Evolutionary conservation across 2,888 invertebrate species (phyloP), one percentile per base, ranked within the genome.

Genomic region (Drosophila quinaria): DNA sequence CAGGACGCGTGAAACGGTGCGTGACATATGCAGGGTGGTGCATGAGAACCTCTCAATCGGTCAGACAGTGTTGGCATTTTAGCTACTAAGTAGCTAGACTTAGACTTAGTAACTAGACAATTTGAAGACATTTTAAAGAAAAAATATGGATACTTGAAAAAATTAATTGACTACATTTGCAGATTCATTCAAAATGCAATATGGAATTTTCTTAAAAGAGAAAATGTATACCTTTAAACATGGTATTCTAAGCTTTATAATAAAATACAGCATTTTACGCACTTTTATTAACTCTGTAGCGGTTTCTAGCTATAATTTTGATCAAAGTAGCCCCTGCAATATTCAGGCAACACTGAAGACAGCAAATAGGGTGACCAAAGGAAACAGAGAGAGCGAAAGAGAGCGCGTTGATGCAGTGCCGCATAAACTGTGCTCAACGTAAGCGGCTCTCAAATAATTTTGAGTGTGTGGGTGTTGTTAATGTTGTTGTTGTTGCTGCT

Each of bases 1-100:
- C 66, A 84, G 89, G 89, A 83, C 70, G 9, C 51, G 68, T 55
- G 39, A 70, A 68, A 47, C 70, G 29, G 65, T 66, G 61, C 68
- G 73, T 77, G 84, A 60, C 75, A 65, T 49, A 33, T 52, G 50
- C 69, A 70, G 59, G 62, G 84, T 69, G 50, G 33, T 50, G 50
- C 19, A 13, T 50, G 60, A 41, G 60, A 35, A 46, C 8, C 31
- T 33, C 25, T 29, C 15, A 35, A 31, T 39, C 19, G 22, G 22
- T 46, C n/a, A 37, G 35, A n/a, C n/a, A 46, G 37, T 13, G 37
- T n/a, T 37, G 37, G 3, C 6, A 37, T n/a, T 37, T n/a, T n/a
- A 6, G 37, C 37, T 37, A 37, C n/a, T n/a, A n/a, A n/a, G n/a
- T 37, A 37, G 37, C 37, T n/a, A 25, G 25, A 25, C 25, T 25